Evolutionary conservation across 2,113 vertebrate genomes (phyloP).

Genomic region (Falco punctatus): DNA sequence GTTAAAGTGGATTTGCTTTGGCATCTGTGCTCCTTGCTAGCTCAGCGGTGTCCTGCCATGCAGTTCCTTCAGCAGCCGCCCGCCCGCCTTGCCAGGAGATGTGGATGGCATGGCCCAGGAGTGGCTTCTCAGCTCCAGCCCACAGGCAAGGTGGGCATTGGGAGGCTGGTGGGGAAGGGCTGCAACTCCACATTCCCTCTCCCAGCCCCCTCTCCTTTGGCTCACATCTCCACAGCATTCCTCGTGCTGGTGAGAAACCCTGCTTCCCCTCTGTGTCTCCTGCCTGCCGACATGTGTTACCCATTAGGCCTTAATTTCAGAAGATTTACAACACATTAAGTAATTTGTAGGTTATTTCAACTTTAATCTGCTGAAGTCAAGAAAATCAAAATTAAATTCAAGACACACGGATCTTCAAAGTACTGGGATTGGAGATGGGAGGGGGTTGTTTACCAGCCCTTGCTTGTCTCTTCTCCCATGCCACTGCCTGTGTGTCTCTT

Average conservation of each 20-base stretch:
- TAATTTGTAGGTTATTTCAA: constrained; percentile 92
- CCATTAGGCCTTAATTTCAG: constrained; percentile 86
- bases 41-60: neutral
- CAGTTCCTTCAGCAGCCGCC: neutral
- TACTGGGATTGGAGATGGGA: constrained; percentile 53
- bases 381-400: constrained; percentile 87
- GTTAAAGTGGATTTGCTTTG: neutral
- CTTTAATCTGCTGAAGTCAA: constrained; percentile 86
- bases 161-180: neutral
- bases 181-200: neutral
- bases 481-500: neutral
- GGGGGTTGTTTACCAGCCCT: constrained; percentile 47
- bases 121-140: neutral
- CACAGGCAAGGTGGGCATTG: neutral
- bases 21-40: neutral
- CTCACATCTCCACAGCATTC: constrained; percentile 36
- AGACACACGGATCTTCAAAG: constrained; percentile 83
- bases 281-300: constrained; percentile 83
- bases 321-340: constrained; percentile 91
- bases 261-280: constrained; percentile 58
- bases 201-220: neutral
- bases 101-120: neutral
- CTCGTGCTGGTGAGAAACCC: constrained; percentile 46
- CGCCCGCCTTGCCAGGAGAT: neutral
- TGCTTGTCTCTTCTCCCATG: neutral